phyloP scores from a whole-genome alignment of 2,797 vertebrate species.

The Chloroceryle inda region DNA sequence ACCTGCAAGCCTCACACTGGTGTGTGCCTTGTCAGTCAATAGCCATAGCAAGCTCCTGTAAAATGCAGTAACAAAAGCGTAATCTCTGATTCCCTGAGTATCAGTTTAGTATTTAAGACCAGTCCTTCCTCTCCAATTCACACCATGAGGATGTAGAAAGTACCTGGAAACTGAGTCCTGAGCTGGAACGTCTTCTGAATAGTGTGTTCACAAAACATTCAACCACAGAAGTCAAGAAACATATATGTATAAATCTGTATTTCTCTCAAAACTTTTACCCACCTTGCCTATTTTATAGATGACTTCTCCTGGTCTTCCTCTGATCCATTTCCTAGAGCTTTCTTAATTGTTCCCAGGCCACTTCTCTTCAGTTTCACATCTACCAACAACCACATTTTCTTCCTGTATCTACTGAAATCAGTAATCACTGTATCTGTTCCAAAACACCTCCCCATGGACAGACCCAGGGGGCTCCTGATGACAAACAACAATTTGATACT shows the following conservation, averaged over 20 bases:
- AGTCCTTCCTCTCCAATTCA: neutral
- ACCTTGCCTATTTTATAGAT: neutral
- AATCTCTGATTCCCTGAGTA: neutral
- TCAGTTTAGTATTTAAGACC: neutral
- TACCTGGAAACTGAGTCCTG: neutral
- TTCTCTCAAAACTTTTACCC: neutral
- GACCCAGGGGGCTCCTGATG: neutral
- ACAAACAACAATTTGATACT: neutral
- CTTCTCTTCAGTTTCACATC: neutral
- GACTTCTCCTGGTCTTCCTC: neutral
- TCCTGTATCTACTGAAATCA: neutral
- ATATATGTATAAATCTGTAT: neutral
- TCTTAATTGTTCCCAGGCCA: neutral
- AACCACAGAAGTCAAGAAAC: neutral
- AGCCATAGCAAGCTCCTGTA: neutral
- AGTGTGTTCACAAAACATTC: neutral
- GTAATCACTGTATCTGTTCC: neutral
- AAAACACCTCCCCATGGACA: neutral
- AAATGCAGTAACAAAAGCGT: neutral
- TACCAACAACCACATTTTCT: neutral
- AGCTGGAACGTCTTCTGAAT: neutral
- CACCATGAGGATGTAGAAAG: fast-evolving
- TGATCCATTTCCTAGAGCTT: neutral
- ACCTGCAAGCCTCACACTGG: neutral
- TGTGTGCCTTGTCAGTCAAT: fast-evolving